Conservation (phyloP, 2,888 invertebrate species). For the Scelioninae gen. 2 region DNA sequence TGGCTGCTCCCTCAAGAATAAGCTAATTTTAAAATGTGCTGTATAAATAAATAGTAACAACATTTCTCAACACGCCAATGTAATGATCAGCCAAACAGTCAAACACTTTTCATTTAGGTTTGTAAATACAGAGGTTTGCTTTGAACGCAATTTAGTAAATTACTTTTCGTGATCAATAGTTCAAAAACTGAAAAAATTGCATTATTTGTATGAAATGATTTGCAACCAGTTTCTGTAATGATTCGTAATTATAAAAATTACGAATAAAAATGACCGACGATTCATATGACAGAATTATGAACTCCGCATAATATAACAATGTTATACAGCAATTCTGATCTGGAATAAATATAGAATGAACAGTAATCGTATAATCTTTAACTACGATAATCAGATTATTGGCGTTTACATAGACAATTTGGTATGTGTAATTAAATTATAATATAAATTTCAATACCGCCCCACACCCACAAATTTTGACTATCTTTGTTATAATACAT, state of each 20-base stretch:
- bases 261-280: too few relatives aligned
- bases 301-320: too few relatives aligned
- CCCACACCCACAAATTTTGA: conserved; percentile 12
- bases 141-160: conserved; percentile 18
- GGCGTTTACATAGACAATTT: conserved; percentile 15
- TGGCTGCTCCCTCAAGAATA: neutral
- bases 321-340: too few relatives aligned
- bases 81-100: conserved; percentile 10
- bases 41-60: conserved; percentile 3
- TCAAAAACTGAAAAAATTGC: neutral
- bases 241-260: too few relatives aligned
- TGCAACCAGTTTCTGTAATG: too few relatives aligned
- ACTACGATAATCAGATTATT: conserved; percentile 17
- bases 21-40: neutral
- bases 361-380: conserved; percentile 13
- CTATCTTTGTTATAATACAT: conserved; percentile 34
- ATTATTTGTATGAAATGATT: neutral
- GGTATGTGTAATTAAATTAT: conserved; percentile 28
- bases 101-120: conserved; percentile 3
- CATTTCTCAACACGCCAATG: conserved; percentile 2
- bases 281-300: too few relatives aligned
- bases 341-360: conserved; percentile 12
- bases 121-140: conserved; percentile 12
- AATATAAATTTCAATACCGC: conserved; percentile 18
- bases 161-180: conserved; percentile 7